Evolutionary conservation across 2,888 invertebrate genomes (phyloP).

Genomic region (Hypomecis atomaria): DNA sequence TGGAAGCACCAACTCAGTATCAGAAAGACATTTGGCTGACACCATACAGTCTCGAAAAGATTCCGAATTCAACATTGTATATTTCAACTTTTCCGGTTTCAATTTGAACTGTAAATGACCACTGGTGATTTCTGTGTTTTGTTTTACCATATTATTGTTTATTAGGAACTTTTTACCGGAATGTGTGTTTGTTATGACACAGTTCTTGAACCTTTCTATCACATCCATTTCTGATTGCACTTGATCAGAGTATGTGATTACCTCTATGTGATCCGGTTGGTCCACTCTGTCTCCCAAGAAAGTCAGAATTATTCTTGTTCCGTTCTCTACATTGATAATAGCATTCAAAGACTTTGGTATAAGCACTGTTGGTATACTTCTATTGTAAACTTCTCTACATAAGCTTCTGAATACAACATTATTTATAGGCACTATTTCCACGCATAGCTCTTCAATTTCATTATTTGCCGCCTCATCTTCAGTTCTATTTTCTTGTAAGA

Average conservation of each 20-base stretch:
- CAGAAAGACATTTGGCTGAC: slow-evolving; percentile 65
- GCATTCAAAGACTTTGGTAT: slow-evolving; percentile 82
- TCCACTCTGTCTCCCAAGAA: slow-evolving; percentile 65
- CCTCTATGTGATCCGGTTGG: slow-evolving; percentile 77
- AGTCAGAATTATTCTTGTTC: slow-evolving; percentile 83
- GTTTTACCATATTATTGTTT: slow-evolving; percentile 80
- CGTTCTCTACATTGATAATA: slow-evolving; percentile 82
- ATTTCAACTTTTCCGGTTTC: slow-evolving; percentile 75
- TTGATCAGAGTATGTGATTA: slow-evolving; percentile 74
- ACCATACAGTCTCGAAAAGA: slow-evolving; percentile 81
- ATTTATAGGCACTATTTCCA: slow-evolving; percentile 73
- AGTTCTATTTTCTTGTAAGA: slow-evolving; percentile 53
- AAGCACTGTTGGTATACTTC: slow-evolving; percentile 77
- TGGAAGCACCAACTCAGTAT: slow-evolving; percentile 60
- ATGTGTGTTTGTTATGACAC: slow-evolving; percentile 77
- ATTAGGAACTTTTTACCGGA: slow-evolving; percentile 80
- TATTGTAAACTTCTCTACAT: slow-evolving; percentile 72
- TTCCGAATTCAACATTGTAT: slow-evolving; percentile 79
- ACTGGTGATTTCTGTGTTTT: slow-evolving; percentile 66
- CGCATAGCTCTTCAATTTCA: slow-evolving; percentile 69
- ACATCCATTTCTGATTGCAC: slow-evolving; percentile 63
- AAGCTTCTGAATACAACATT: slow-evolving; percentile 73
- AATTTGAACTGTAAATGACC: slow-evolving; percentile 73
- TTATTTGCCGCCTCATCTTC: slow-evolving; percentile 56
- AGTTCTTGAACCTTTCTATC: slow-evolving; percentile 79